Percentiles rank a stretch among this genome's conserved stretches.
These are phyloP conservation scores for Mystacornis crossleyi DNA, from an alignment of 2,113 vertebrate genomes.

Conservation along the genomic window DNA sequence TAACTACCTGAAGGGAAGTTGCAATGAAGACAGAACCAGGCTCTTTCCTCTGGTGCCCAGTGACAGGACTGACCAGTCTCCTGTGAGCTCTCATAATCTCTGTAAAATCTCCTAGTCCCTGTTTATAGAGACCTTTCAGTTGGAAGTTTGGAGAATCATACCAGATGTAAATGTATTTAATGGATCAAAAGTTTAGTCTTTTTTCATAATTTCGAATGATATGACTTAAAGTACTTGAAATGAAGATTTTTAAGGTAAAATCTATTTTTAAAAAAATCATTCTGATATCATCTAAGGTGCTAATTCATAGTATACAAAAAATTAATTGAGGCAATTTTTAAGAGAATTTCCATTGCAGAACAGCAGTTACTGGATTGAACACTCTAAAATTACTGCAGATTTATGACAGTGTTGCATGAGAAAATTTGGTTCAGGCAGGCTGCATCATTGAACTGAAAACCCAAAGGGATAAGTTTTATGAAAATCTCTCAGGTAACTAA, in stretches of 20 bases:
- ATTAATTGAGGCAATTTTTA: neutral
- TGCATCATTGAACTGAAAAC: neutral
- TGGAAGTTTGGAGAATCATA: neutral
- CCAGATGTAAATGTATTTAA: neutral
- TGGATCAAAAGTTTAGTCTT: neutral
- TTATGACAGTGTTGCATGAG: neutral
- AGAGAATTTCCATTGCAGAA: neutral
- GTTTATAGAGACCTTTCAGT: neutral
- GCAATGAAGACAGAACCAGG: neutral
- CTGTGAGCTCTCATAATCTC: rapidly evolving
- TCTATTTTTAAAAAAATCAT: neutral
- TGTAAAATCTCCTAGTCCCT: neutral
- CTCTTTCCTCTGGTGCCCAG: neutral
- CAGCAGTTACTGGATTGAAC: neutral
- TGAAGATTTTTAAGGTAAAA: neutral
- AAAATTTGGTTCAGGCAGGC: neutral
- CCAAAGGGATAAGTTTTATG: neutral
- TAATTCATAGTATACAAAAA: neutral
- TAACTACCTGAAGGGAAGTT: neutral
- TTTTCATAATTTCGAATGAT: neutral
- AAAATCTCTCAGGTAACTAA: neutral
- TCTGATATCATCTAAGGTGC: rapidly evolving
- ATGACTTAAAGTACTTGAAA: neutral
- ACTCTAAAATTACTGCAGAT: neutral
- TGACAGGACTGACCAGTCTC: neutral